phyloP scores from a whole-genome alignment of 2,888 invertebrate species.

The Pristionchus maxplancki region DNA sequence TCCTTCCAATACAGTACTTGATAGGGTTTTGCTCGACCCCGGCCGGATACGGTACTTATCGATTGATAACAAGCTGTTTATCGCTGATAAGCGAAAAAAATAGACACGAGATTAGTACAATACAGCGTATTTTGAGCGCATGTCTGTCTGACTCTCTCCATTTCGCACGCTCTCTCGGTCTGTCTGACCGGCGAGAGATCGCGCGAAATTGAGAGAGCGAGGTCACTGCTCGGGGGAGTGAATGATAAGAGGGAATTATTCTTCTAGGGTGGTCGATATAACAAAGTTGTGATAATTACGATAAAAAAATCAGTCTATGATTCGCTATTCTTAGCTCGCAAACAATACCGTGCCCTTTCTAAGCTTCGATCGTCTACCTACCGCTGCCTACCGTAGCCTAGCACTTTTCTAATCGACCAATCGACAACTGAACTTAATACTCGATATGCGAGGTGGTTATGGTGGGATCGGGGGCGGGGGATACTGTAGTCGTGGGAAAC shows the following conservation, averaged over 20 bases:
- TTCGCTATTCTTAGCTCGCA: too few relatives aligned
- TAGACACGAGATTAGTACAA: conserved; percentile 28
- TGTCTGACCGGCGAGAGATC: too few relatives aligned
- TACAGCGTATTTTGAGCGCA: conserved; percentile 37
- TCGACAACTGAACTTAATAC: not conserved
- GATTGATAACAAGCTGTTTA: conserved; percentile 12
- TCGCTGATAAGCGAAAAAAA: conserved; percentile 25
- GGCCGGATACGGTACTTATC: not conserved
- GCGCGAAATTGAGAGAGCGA: too few relatives aligned
- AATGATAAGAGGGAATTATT: too few relatives aligned
- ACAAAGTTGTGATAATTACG: too few relatives aligned
- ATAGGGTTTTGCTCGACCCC: conserved; percentile 1
- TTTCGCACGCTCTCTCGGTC: too few relatives aligned
- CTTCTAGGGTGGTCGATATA: not conserved
- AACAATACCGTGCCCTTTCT: not conserved
- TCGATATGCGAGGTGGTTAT: not conserved
- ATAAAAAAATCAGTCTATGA: too few relatives aligned
- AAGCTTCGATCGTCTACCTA: not conserved
- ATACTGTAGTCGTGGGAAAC: not conserved
- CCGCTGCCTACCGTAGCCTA: not conserved
- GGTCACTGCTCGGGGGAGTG: too few relatives aligned
- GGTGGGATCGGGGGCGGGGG: not conserved
- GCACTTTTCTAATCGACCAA: not conserved
- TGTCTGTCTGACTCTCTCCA: not conserved
- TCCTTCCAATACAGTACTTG: not conserved